Base-by-base conservation (phyloP, 2,113 vertebrate species). In the Coptodon bakossiorum region DNA sequence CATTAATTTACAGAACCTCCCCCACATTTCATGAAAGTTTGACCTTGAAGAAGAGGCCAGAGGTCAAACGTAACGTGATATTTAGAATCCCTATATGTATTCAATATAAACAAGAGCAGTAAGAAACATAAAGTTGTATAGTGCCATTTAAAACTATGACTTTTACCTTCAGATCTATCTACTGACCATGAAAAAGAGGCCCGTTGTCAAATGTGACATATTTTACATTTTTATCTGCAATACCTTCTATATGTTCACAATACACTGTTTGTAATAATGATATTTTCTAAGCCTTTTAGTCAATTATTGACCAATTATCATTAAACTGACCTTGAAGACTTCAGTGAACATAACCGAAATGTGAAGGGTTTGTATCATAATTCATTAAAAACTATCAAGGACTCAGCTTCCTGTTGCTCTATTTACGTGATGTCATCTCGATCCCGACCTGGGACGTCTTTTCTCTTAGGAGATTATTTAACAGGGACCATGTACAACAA, bases 361-460 rank as follows among this genome's bases (percentile, higher is more conserved):
- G 16, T 61, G 16, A 61, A 34, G 19, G 5, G 3, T 61, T 6
- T 61, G 57, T 0, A 6, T 61, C 29, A 61, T 61, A 31, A 31
- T 31, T 9, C 54, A 45, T 45, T 45, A 45, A 45, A 45, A 45
- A 14, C 40, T 43, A 45, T 45, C 50, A 61, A 29, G 57, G 0
- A 38, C 29, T 61, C 57, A 17, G 29, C 16, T 61, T 61, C 57
- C 29, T 34, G 29, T 6, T 63, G 59, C 16, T 63, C 29, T 63
- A 63, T 6, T 63, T 61, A 34, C 8, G 0, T 3, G 29, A 34
- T 19, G 57, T 34, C 29, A 61, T 34, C 52, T 53, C 5, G 9
- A 63, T 34, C 48, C 16, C 14, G 43, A 2, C 2, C 0, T 61
- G 16, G 0, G 29, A 34, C 29, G 19, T 34, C 6, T 34, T 34